Conservation (phyloP, 1,140 invertebrate genomes). For the Halictus rubicundus region DNA sequence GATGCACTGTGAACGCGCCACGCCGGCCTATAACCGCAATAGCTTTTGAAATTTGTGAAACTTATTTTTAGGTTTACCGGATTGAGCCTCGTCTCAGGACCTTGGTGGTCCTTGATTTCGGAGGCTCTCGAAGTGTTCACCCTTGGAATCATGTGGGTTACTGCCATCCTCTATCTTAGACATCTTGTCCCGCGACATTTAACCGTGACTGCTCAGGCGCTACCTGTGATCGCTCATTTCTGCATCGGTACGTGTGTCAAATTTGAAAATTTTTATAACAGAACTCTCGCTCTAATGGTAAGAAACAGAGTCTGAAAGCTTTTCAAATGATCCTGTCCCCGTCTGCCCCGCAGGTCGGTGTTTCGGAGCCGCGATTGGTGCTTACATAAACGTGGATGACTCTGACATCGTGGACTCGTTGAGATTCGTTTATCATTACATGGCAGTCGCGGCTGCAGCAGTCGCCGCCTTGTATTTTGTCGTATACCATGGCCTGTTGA, state of each 20-base stretch:
- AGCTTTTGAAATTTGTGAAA: background rate
- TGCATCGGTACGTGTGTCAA: conserved; percentile 84
- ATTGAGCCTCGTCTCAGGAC: conserved; percentile 84
- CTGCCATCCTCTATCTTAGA: conserved; percentile 89
- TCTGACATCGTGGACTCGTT: conserved; percentile 69
- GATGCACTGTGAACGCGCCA: background rate
- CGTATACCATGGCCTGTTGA: conserved; percentile 86
- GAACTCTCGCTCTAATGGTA: no score
- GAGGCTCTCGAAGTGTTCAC: conserved; percentile 91
- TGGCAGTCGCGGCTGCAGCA: conserved; percentile 84
- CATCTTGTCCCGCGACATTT: conserved; percentile 90
- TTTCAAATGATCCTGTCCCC: background rate
- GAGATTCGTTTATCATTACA: conserved; percentile 81
- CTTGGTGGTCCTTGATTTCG: conserved; percentile 85
- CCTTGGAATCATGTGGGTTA: conserved; percentile 91
- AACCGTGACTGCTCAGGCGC: conserved; percentile 90
- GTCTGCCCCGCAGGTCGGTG: conserved; percentile 81
- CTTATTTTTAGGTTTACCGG: conserved; percentile 77
- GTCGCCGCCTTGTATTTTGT: conserved; percentile 85
- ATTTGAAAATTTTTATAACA: background rate
- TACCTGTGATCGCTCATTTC: conserved; percentile 91
- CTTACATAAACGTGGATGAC: conserved; percentile 78
- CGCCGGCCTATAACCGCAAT: no score
- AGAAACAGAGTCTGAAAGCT: no score
- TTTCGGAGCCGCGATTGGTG: conserved; percentile 84